Conservation (phyloP, 2,888 invertebrate genomes). For the Drosophila sordidula region DNA sequence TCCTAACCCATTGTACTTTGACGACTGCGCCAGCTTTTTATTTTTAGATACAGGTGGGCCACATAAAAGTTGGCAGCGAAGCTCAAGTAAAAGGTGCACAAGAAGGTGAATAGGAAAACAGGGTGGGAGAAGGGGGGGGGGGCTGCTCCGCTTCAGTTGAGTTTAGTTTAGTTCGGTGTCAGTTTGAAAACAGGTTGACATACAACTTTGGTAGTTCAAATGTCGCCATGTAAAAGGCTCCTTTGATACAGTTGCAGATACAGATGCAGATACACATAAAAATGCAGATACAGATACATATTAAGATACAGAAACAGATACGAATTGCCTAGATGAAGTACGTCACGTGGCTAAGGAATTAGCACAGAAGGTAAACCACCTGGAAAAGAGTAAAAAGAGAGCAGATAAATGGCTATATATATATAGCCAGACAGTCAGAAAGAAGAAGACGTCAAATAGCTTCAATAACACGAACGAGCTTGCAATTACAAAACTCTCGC, state of each 20-base stretch:
- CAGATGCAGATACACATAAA: conserved; percentile 3
- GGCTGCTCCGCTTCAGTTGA: conserved; percentile 25
- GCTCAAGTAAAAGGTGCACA: conserved; percentile 15
- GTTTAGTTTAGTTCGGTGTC: conserved; percentile 33
- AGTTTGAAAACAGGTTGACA: conserved; percentile 71
- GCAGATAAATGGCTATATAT: conserved; percentile 1
- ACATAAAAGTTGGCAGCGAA: conserved; percentile 17
- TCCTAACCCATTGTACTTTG: conserved; percentile 17
- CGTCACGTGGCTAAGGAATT: conserved; percentile 36
- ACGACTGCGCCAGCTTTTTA: conserved; percentile 26
- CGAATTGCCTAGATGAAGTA: conserved; percentile 34
- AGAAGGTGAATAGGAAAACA: not conserved
- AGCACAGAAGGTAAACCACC: conserved; percentile 23
- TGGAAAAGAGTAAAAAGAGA: conserved; percentile 12
- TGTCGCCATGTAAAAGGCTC: conserved; percentile 43
- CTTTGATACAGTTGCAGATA: conserved; percentile 13
- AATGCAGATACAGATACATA: conserved; percentile 7
- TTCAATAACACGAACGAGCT: conserved; percentile 57
- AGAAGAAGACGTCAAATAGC: conserved; percentile 33
- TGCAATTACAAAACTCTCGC: conserved; percentile 58
- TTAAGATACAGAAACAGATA: conserved; percentile 7
- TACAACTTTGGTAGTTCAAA: conserved; percentile 65
- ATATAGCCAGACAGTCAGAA: not conserved
- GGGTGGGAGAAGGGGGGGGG: not conserved
- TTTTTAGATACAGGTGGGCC: conserved; percentile 55